Percentiles rank a stretch among this genome's conserved stretches.
These are phyloP conservation scores for Anagyrus pseudococci DNA, from an alignment of 2,888 invertebrate species.

Conservation along the genomic window DNA sequence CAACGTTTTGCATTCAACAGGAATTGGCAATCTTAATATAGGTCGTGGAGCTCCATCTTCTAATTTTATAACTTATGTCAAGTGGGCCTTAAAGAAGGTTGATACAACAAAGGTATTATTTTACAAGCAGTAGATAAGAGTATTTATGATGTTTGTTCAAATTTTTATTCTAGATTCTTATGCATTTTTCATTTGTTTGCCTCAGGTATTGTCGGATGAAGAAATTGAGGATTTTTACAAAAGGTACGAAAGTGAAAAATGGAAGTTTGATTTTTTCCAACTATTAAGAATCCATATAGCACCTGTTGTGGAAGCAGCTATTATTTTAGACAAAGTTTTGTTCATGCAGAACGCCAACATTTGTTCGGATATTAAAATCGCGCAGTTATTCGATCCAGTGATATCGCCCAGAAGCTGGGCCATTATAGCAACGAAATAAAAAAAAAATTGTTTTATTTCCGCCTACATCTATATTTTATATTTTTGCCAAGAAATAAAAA, in stretches of 20 bases:
- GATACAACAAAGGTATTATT: constrained; percentile 18
- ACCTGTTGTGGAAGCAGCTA: constrained; percentile 80
- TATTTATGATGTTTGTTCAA: background rate
- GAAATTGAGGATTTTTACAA: constrained; percentile 61
- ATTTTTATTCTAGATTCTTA: background rate
- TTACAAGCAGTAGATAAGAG: background rate
- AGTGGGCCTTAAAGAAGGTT: constrained; percentile 69
- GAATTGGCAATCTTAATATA: constrained; percentile 65
- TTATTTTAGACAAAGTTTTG: constrained; percentile 81
- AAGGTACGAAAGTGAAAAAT: constrained; percentile 61
- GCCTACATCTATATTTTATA: background rate
- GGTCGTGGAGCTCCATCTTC: constrained; percentile 70
- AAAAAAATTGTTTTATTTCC: background rate
- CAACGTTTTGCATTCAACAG: constrained; percentile 45
- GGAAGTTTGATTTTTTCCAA: constrained; percentile 77
- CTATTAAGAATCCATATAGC: constrained; percentile 78
- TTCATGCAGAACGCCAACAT: constrained; percentile 74
- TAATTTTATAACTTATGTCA: constrained; percentile 74
- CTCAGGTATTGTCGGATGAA: constrained; percentile 59
- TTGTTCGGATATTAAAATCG: constrained; percentile 68
- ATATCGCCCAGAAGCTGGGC: constrained; percentile 84
- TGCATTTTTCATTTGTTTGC: background rate
- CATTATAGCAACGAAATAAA: constrained; percentile 65
- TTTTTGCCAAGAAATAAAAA: background rate
- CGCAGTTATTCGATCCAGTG: constrained; percentile 83